These are phyloP conservation scores for Buteo buteo DNA, from an alignment of 2,113 vertebrate genomes.

Conservation along the genomic window DNA sequence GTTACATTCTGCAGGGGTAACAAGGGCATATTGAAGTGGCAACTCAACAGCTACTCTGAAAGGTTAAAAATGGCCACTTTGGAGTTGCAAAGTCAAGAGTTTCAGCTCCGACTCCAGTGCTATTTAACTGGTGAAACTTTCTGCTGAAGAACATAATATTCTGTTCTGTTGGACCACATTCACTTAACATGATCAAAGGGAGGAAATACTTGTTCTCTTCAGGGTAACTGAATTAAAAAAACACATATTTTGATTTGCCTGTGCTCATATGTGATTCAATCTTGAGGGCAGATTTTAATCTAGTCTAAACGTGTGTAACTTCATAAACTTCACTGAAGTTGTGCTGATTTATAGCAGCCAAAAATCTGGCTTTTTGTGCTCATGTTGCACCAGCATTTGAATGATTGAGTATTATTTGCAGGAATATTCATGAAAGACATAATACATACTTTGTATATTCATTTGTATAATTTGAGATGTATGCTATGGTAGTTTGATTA, in stretches of 20 bases:
- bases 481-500: background rate
- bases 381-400: background rate
- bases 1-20: background rate
- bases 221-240: conserved; percentile 38
- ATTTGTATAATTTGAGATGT: background rate
- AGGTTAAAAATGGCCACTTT: background rate
- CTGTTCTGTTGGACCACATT: conserved; percentile 3
- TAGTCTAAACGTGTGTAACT: conserved; percentile 22
- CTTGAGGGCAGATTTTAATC: conserved; percentile 60
- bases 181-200: conserved; percentile 38
- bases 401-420: background rate
- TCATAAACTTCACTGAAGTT: background rate
- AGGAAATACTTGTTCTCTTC: conserved; percentile 51
- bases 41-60: background rate
- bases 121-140: background rate
- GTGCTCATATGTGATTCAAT: background rate
- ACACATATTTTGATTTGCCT: conserved; percentile 30
- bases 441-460: background rate
- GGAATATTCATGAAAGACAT: background rate
- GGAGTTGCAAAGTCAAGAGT: background rate
- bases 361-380: background rate
- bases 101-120: background rate
- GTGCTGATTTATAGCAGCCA: background rate
- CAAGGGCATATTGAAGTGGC: background rate
- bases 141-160: background rate